Evolutionary conservation across 2,797 vertebrate genomes (phyloP).

Genomic region (Myotis vivesi): DNA sequence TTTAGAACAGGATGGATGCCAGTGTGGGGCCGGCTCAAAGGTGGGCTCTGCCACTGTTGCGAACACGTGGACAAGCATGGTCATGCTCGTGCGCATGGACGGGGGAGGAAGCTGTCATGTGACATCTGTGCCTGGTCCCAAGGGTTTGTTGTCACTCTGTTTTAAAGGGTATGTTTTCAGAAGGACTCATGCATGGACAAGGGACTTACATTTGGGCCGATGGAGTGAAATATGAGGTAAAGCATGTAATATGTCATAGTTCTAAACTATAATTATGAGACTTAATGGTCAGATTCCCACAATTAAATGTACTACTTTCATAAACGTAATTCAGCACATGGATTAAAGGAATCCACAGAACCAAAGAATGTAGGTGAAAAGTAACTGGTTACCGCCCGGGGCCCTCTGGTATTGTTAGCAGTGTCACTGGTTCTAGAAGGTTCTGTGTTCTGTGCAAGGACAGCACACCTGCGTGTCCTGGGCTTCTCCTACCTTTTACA

Average conservation of each 20-base stretch:
- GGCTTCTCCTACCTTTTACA: background rate
- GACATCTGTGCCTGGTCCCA: background rate
- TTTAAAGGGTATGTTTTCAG: constrained; percentile 90
- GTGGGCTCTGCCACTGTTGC: no score
- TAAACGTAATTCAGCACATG: background rate
- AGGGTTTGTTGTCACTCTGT: background rate
- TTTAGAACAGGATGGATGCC: background rate
- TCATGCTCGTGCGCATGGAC: accelerated
- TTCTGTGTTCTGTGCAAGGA: background rate
- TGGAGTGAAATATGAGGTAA: constrained; percentile 92
- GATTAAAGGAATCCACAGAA: background rate
- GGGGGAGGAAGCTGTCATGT: accelerated
- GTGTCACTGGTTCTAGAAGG: background rate
- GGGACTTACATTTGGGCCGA: constrained; percentile 89
- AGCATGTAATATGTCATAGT: background rate
- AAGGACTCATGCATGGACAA: constrained; percentile 90
- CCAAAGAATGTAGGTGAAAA: background rate
- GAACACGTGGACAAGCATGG: accelerated
- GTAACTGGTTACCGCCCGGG: accelerated
- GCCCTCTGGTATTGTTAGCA: background rate
- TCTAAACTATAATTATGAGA: background rate
- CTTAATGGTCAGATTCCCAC: background rate
- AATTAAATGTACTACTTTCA: background rate
- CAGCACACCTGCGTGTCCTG: background rate
- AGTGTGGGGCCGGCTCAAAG: accelerated